A percentile compares a stretch with the other conserved stretches of the same genome.
These are phyloP conservation scores for Megaceryle torquata DNA, from an alignment of 2,113 vertebrate species.

Conservation along the genomic window DNA sequence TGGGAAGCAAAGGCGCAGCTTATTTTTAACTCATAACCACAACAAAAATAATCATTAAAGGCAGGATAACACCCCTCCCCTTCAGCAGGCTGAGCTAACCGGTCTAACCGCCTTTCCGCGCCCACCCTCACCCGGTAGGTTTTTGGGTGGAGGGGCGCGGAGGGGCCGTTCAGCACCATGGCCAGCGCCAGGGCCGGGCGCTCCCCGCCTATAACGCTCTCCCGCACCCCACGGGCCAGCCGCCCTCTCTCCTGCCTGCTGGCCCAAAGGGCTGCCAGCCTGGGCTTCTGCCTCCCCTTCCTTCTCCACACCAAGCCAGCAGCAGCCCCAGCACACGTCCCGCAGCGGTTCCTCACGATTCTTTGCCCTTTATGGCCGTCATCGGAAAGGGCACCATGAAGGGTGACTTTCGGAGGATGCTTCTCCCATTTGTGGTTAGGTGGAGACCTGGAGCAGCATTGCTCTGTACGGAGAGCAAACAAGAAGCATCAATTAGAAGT, in stretches of 20 bases:
- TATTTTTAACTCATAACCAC: constrained; percentile 69
- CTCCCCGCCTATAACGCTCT: not conserved
- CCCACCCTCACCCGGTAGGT: not conserved
- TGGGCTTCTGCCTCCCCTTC: not conserved
- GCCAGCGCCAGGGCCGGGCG: not conserved
- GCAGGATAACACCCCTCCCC: not conserved
- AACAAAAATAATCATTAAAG: constrained; percentile 49
- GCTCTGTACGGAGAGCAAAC: constrained; percentile 52
- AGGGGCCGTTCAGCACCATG: constrained; percentile 25
- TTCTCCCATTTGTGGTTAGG: not conserved
- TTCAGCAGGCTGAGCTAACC: not conserved
- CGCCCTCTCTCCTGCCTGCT: accelerated
- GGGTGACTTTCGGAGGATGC: not conserved
- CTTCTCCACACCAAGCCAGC: not conserved
- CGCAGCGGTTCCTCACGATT: accelerated
- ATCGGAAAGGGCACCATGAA: accelerated
- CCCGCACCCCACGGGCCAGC: accelerated
- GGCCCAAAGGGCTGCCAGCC: not conserved
- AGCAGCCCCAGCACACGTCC: not conserved
- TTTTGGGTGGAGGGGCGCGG: not conserved
- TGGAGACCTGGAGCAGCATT: not conserved
- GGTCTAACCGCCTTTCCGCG: not conserved
- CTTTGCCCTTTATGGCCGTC: accelerated
- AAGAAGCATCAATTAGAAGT: constrained; percentile 77
- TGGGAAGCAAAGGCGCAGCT: constrained; percentile 48